Percentiles rank a stretch among this genome's conserved stretches.
Conservation (phyloP, 2,797 vertebrate genomes). For the Setipinna tenuifilis region DNA sequence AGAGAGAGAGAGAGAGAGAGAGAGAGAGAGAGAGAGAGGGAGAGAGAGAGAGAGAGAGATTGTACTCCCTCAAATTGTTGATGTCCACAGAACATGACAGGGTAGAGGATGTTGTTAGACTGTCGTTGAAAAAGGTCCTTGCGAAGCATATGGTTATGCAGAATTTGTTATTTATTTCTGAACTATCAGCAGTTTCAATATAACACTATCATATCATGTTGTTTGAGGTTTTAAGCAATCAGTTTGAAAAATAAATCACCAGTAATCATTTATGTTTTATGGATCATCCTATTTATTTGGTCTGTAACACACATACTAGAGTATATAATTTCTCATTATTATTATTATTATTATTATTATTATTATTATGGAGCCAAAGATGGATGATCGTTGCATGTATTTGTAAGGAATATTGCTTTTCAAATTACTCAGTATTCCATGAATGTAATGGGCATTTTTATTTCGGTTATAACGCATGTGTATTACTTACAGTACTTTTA, state of each 20-base stretch:
- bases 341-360: conserved; percentile 59
- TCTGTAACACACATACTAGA: background rate
- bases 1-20: conserved; percentile 5
- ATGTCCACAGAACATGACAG: conserved; percentile 29
- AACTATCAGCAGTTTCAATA: conserved; percentile 53
- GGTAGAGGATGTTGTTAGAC: conserved; percentile 15
- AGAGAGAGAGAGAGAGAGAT: conserved; percentile 10
- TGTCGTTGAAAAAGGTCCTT: conserved; percentile 32
- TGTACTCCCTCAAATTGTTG: background rate
- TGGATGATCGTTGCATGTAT: conserved; percentile 76
- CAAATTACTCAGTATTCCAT: conserved; percentile 75
- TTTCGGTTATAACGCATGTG: conserved; percentile 73
- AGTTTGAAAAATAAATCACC: background rate
- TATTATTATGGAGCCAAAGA: conserved; percentile 76
- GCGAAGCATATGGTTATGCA: conserved; percentile 50
- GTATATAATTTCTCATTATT: conserved; percentile 43
- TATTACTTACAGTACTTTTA: conserved; percentile 63
- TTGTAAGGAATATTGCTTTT: conserved; percentile 70
- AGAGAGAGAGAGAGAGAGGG: background rate
- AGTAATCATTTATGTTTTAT: background rate
- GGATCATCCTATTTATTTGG: conserved; percentile 12
- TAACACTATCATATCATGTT: conserved; percentile 34
- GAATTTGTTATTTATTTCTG: conserved; percentile 74
- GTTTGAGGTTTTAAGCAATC: conserved; percentile 13
- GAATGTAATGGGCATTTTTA: conserved; percentile 80